These are phyloP conservation scores for Noctua janthe DNA, from an alignment of 2,888 invertebrate genomes.

Conservation along the genomic window DNA sequence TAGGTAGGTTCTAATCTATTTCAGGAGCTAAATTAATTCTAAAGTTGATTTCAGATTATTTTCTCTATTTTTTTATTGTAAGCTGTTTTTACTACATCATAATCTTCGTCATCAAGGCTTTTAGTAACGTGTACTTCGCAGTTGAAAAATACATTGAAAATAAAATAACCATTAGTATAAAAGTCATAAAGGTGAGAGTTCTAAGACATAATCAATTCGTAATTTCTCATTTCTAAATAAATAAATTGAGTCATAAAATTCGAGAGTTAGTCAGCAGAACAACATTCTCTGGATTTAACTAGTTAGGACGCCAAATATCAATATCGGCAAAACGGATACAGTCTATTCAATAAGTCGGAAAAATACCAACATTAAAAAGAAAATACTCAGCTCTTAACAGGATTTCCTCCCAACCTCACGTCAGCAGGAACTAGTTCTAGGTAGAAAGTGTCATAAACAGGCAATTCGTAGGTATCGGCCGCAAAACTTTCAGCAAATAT, in stretches of 20 bases:
- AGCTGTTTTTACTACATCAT: background rate
- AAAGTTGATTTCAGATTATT: background rate
- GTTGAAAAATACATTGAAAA: background rate
- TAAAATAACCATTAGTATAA: background rate
- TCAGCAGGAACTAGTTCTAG: slow-evolving; percentile 38
- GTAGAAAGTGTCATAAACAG: slow-evolving; percentile 47
- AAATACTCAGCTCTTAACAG: slow-evolving; percentile 25
- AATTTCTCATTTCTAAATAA: background rate
- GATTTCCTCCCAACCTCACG: background rate
- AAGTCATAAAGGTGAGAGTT: background rate
- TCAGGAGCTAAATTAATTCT: background rate
- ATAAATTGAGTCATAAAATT: background rate
- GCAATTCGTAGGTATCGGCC: slow-evolving; percentile 26
- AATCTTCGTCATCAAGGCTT: background rate
- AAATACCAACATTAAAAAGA: slow-evolving; percentile 27
- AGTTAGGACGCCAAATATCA: slow-evolving; percentile 19
- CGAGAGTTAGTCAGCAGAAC: background rate
- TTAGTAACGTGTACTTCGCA: background rate
- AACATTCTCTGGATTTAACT: background rate
- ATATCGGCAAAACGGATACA: slow-evolving; percentile 38
- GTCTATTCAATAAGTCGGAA: slow-evolving; percentile 20
- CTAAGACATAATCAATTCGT: background rate
- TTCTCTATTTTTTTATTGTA: background rate
- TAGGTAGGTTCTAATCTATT: background rate
- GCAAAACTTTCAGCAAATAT: slow-evolving; percentile 59